Base-by-base conservation (phyloP, 2,113 vertebrate genomes). In the Columbina picui region DNA sequence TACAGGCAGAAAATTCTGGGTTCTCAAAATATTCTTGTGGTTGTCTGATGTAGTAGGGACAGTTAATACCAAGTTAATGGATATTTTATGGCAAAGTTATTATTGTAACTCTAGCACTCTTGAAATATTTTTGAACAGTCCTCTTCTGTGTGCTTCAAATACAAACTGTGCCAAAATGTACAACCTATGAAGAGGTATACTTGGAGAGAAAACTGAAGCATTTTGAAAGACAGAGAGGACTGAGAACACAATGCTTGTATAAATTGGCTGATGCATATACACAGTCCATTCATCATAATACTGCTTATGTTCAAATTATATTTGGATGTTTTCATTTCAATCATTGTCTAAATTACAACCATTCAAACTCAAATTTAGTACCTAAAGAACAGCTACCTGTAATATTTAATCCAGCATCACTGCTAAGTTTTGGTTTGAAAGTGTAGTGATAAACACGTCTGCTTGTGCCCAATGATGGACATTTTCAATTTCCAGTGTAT, bases 61-160 rank as follows among this genome's bases (percentile, higher is more conserved):
- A 94, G 89, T 53, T 94, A 95, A 90, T 94, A 90, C 83, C 79
- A 86, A 96, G n/a, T 75, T 93, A 90, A 95, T 94, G 75, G 83
- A 65, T 80, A 70, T 81, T 96, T 96, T 86, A 96, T 75, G 43
- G 41, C 64, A 89, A 88, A 91, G 73, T 94, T 93, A 57, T 86
- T 81, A 92, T n/a, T 86, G 88, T 90, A 96, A 97, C 49, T 90
- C 67, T 49, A 95, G 76, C 59, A 84, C 71, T 39, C 79, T 67
- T 63, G 43, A 65, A 87, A 39, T 82, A 53, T 84, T 93, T 95
- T 82, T 57, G 78, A 84, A 86, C 56, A 84, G 60, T 43, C 39
- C 49, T 91, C 43, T 90, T 83, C 39, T 88, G 32, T 52, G 50
- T 71, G 52, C 52, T 84, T 67, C 68, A 84, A 93, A 88, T 27